Percentiles rank a stretch among this genome's conserved stretches.
These are phyloP conservation scores for Myrmecophaga tridactyla DNA, from an alignment of 2,113 vertebrate species.

Conservation along the genomic window DNA sequence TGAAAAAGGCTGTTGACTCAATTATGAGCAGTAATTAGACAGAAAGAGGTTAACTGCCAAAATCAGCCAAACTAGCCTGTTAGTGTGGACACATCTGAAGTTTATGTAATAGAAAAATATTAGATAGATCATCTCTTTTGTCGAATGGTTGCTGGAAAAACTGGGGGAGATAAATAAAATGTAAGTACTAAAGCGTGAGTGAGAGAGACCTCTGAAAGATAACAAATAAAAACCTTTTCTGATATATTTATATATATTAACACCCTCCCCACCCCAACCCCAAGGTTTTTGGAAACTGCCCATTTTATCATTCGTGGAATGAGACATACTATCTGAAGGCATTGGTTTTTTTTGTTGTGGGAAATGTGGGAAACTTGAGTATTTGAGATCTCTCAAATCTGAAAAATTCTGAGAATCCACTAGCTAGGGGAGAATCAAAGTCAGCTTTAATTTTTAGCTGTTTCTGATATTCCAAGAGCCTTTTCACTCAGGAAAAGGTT, in stretches of 20 bases:
- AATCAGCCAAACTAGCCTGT: not conserved
- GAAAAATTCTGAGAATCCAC: not conserved
- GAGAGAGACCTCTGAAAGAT: not conserved
- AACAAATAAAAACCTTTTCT: not conserved
- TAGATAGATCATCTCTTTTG: not conserved
- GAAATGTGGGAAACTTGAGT: not conserved
- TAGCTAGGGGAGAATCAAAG: not conserved
- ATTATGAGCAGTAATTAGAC: not conserved
- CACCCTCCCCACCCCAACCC: not conserved
- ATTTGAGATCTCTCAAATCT: not conserved
- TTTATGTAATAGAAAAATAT: not conserved
- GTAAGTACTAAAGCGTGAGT: not conserved
- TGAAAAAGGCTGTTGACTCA: not conserved
- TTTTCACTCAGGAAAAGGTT: not conserved
- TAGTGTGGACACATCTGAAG: not conserved
- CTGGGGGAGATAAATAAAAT: not conserved
- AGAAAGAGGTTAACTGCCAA: not conserved
- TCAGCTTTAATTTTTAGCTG: not conserved
- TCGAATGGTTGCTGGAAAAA: not conserved
- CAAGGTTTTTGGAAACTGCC: not conserved
- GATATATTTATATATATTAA: accelerated
- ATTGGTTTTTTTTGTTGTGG: not conserved
- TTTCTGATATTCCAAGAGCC: not conserved
- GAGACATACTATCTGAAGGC: not conserved
- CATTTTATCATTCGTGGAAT: not conserved